Evolutionary conservation across 2,797 vertebrate species (phyloP).

Genomic region (Gadopsis bispinosus): DNA sequence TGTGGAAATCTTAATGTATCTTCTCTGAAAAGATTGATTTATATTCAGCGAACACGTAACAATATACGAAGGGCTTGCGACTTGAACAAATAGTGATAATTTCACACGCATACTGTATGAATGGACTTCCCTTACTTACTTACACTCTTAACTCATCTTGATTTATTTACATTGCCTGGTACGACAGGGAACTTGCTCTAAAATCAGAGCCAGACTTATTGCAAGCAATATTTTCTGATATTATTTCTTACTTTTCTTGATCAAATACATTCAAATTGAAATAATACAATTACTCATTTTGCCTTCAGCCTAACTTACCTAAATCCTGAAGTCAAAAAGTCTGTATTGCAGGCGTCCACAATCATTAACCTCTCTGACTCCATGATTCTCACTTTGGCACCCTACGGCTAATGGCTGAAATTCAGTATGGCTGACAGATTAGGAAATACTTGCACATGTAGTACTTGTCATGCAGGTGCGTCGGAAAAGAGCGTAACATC

Average conservation of each 20-base stretch:
- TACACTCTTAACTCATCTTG: neutral
- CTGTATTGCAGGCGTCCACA: slow-evolving; percentile 13
- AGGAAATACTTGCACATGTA: slow-evolving; percentile 23
- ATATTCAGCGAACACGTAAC: slow-evolving; percentile 1
- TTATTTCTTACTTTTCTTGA: neutral
- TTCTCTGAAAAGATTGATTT: slow-evolving; percentile 14
- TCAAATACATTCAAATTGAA: neutral
- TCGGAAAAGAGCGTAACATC: slow-evolving; percentile 19
- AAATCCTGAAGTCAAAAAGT: slow-evolving; percentile 19
- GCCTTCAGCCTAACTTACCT: neutral
- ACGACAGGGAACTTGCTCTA: neutral
- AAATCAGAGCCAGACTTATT: neutral
- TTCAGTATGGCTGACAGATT: slow-evolving; percentile 26
- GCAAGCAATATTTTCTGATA: neutral
- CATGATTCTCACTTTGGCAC: slow-evolving; percentile 31
- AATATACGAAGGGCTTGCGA: slow-evolving; percentile 5
- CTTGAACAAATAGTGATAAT: neutral
- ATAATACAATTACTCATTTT: slow-evolving; percentile 2
- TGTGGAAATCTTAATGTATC: slow-evolving; percentile 14
- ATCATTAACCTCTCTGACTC: slow-evolving; percentile 8
- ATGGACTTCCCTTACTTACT: neutral
- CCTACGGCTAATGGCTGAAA: slow-evolving; percentile 32
- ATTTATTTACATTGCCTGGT: neutral
- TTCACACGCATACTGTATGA: neutral
- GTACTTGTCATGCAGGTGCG: slow-evolving; percentile 15